Base-by-base conservation (phyloP, 1,140 invertebrate genomes). In the Rhyacophila brunnea region DNA sequence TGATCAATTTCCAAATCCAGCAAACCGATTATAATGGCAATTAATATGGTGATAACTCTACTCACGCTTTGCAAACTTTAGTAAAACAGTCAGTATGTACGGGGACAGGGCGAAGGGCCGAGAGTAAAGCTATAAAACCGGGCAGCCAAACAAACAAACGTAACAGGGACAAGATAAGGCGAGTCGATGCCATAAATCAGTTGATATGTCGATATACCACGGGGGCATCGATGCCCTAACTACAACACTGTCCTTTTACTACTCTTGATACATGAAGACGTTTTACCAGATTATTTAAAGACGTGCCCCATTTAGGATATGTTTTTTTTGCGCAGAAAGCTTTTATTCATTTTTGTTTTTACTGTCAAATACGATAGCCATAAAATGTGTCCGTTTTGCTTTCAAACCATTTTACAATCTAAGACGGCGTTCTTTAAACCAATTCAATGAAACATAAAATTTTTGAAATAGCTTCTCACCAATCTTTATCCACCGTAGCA, bases 111-210 rank as follows among this genome's bases (percentile, higher is more conserved):
- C 59, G 38, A 23, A 56, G 53, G 47, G 48, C 40, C 47, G 53
- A 62, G 53, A 62, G 53, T 32, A 57, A 36, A 55, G 50, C 62
- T 42, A 64, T 64, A 64, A 64, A 64, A 57, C 43, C 52, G 56
- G 61, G 19, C 43, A 45, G 43, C 60, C 56, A 57, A 61, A 61
- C 62, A 64, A 64, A 64, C 62, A 64, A 64, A 61, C 62, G 62
- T 57, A 51, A 56, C 58, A 48, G 58, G 54, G 53, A 53, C 62
- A 53, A 64, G 62, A 64, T 64, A 64, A 64, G 62, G 62, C 47
- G 53, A 64, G 43, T 17, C 14, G 53, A 9, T 52, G 53, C 48
- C 46, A 57, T 64, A 64, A 64, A 64, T 64, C 62, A 64, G 58
- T 56, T 28, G 51, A 64, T 52, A 60, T 53, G 62, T 64, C 62